Base-by-base conservation (phyloP, 1,140 invertebrate species). In the Venustaconcha ellipsiformis region DNA sequence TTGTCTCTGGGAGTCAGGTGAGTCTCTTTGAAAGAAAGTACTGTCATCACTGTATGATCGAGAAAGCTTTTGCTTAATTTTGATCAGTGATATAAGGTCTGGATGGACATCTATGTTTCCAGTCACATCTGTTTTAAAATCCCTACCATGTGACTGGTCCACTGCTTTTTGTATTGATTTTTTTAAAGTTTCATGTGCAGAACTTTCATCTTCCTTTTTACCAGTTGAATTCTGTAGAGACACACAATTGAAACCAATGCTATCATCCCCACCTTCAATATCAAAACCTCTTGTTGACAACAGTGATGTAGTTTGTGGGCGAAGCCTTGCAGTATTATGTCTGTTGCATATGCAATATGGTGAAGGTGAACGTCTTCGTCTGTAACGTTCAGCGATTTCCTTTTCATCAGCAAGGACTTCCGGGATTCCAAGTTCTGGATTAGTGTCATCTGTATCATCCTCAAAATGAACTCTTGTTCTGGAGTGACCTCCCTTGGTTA, bases 371-470 rank as follows among this genome's bases (percentile, higher is more conserved):
- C 75, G 63, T 14, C 62, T 63, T 20, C 69, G 30, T 14, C 68
- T 56, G 57, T 71, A 77, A 18, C 72, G 71, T 56, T 77, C 68
- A 3, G 70, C 75, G 23, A 77, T n/a, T 65, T 69, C 70, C 17
- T 37, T 59, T 30, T 77, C 68, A n/a, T 65, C 55, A 18, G 65
- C 64, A 20, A 64, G 37, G 15, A 20, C 2, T 30, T 58, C 58
- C 15, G 30, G 20, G 20, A 72, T 48, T 18, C 75, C 75, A 14
- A 71, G 65, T 17, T n/a, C 14, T 14, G 67, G n/a, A 56, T 77
- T 59, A 12, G 75, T 77, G 20, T 77, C 75, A 67, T 77, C 75
- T 20, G 23, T 55, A 30, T 65, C 63, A 20, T 76, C 74, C 13
- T 23, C 20, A 15, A 56, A 8, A 11, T 48, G 37, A 48, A 48